Conservation (phyloP, 2,113 vertebrate genomes). For the Triplophysa rosa region DNA sequence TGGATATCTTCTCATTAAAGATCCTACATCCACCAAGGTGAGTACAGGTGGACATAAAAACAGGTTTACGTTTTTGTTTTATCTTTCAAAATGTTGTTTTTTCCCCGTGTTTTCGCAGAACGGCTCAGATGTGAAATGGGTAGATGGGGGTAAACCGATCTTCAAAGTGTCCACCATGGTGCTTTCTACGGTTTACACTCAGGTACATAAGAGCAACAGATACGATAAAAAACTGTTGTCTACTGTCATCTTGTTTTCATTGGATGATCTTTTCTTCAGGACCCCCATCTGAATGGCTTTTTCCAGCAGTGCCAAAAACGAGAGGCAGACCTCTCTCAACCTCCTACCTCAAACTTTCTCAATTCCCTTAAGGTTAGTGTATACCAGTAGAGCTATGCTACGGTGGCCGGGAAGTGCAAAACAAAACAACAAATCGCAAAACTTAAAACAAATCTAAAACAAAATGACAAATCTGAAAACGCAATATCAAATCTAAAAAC, state of each 20-base stretch:
- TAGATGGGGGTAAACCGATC: conserved; percentile 90
- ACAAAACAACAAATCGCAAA: too few species aligned
- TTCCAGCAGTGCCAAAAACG: conserved; percentile 97
- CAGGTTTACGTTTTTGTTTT: not conserved
- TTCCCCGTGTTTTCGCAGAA: conserved; percentile 61
- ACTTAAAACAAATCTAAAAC: too few species aligned
- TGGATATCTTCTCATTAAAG: conserved; percentile 87
- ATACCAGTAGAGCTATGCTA: not conserved
- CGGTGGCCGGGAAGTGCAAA: too few species aligned
- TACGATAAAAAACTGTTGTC: not conserved
- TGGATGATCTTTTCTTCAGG: conserved; percentile 70
- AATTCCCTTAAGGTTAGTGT: conserved; percentile 87
- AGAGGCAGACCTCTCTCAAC: conserved; percentile 85
- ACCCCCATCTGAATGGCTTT: conserved; percentile 90
- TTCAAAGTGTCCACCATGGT: conserved; percentile 90
- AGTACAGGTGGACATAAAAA: conserved; percentile 4
- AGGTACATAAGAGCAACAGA: conserved; percentile 71
- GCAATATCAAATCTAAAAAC: too few species aligned
- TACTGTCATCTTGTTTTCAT: not conserved
- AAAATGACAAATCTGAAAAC: too few species aligned
- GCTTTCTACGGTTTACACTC: conserved; percentile 94
- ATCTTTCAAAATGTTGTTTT: not conserved
- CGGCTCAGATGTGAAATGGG: conserved; percentile 90
- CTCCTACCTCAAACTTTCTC: conserved; percentile 89
- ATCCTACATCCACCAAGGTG: conserved; percentile 86